Evolutionary conservation across 2,888 invertebrate species (phyloP).

Genomic region (Girardia tigrina): DNA sequence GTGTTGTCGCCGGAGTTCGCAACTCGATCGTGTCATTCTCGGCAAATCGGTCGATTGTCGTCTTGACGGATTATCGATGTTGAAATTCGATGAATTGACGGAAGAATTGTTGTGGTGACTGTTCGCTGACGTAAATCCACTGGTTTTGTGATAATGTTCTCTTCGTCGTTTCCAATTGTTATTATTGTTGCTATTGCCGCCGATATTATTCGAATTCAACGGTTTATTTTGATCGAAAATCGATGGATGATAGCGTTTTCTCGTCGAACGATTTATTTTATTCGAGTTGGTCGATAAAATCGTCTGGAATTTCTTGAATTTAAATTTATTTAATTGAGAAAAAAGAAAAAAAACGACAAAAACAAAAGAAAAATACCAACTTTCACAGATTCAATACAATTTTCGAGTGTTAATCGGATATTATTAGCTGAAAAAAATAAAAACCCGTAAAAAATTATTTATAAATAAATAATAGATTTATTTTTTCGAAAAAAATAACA

Average conservation of each 20-base stretch:
- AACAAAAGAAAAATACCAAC: neutral
- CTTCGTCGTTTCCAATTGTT: neutral
- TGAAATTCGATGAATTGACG: neutral
- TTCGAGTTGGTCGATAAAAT: too few relatives aligned
- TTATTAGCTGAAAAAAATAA: neutral
- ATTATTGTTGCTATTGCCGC: too few relatives aligned
- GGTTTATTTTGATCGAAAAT: neutral
- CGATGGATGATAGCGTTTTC: conserved; percentile 5
- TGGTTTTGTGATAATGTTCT: neutral
- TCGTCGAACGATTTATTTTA: neutral
- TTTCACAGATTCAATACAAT: neutral
- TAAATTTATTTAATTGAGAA: neutral
- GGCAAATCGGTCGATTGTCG: neutral
- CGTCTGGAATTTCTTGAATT: too few relatives aligned
- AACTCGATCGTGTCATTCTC: conserved; percentile 5
- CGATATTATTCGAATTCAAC: too few relatives aligned
- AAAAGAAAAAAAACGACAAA: neutral
- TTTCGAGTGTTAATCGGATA: neutral
- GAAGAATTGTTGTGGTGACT: too few relatives aligned
- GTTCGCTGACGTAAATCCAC: neutral
- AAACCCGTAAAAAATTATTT: neutral
- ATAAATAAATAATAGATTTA: neutral
- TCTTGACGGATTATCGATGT: conserved; percentile 1
- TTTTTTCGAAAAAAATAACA: too few relatives aligned
- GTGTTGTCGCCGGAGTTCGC: neutral